Percentiles rank a stretch among this genome's conserved stretches.
Evolutionary conservation across 2,888 invertebrate species (phyloP).

Genomic region (Salpingus planirostris): DNA sequence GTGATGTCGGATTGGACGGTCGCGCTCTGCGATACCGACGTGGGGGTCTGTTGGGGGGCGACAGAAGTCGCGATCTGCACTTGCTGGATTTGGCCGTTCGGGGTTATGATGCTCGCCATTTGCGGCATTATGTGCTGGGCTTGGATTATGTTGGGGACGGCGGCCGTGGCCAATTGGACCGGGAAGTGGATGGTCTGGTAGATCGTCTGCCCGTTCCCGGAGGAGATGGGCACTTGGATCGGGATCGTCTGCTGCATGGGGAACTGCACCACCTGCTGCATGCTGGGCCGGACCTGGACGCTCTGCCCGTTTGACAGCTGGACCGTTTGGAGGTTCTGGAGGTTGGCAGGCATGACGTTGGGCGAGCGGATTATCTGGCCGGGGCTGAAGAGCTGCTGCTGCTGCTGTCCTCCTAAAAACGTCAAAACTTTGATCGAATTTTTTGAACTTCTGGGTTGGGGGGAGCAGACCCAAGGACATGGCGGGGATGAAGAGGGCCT

Average conservation of each 20-base stretch:
- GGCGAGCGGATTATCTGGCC: slow-evolving; percentile 74
- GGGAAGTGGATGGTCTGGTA: slow-evolving; percentile 94
- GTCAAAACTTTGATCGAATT: too few relatives aligned
- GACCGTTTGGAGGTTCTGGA: slow-evolving; percentile 65
- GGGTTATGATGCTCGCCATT: slow-evolving; percentile 61
- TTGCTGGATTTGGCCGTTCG: slow-evolving; percentile 82
- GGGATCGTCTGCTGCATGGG: slow-evolving; percentile 60
- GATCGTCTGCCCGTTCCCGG: slow-evolving; percentile 81
- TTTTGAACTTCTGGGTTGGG: too few relatives aligned
- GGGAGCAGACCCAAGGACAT: too few relatives aligned
- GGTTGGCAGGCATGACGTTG: slow-evolving; percentile 55
- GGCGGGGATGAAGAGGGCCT: slow-evolving; percentile 84
- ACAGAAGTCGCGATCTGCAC: slow-evolving; percentile 58
- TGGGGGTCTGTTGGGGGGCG: slow-evolving; percentile 35
- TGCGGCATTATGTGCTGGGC: slow-evolving; percentile 64
- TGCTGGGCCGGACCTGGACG: slow-evolving; percentile 53
- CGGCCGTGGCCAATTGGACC: slow-evolving; percentile 63
- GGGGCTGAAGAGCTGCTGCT: slow-evolving; percentile 48
- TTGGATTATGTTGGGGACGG: slow-evolving; percentile 52
- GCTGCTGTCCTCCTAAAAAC: slow-evolving; percentile 43
- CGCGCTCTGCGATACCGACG: slow-evolving; percentile 36
- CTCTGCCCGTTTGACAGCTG: slow-evolving; percentile 66
- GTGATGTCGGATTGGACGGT: slow-evolving; percentile 34
- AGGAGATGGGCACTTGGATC: slow-evolving; percentile 69
- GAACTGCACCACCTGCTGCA: slow-evolving; percentile 51